These are phyloP conservation scores for Temnothorax nylanderi DNA, from an alignment of 1,140 invertebrate genomes.

Conservation along the genomic window DNA sequence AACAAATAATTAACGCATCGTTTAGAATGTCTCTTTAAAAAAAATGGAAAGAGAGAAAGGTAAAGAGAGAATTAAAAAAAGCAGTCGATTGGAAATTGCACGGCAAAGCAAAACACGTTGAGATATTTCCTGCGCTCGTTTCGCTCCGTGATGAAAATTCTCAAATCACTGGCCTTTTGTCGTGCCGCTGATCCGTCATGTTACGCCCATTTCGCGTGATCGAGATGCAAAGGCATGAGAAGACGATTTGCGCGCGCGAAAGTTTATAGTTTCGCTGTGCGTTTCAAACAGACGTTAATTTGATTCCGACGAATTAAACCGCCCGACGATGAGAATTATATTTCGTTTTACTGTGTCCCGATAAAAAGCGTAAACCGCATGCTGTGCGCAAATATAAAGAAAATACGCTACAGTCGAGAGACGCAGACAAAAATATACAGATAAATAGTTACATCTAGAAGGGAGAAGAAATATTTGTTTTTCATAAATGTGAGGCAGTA, in stretches of 20 bases:
- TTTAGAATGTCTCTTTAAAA: neutral
- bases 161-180: conserved; percentile 33
- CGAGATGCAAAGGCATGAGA: conserved; percentile 10
- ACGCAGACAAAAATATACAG: neutral
- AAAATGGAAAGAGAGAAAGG: neutral
- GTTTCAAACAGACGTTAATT: conserved; percentile 27
- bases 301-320: conserved; percentile 15
- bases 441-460: neutral
- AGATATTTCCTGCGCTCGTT: conserved; percentile 38
- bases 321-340: neutral
- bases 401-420: neutral
- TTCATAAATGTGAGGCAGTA: neutral
- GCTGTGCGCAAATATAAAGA: neutral
- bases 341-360: neutral
- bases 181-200: neutral
- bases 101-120: conserved; percentile 31
- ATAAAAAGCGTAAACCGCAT: conserved; percentile 10
- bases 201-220: conserved; percentile 17
- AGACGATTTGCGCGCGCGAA: neutral
- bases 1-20: neutral
- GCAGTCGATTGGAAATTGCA: conserved; percentile 1
- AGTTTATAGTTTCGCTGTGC: neutral
- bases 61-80: neutral
- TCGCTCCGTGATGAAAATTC: conserved; percentile 24
- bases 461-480: neutral